Base-by-base conservation (phyloP, 2,113 vertebrate species). In the Neoarius graeffei region DNA sequence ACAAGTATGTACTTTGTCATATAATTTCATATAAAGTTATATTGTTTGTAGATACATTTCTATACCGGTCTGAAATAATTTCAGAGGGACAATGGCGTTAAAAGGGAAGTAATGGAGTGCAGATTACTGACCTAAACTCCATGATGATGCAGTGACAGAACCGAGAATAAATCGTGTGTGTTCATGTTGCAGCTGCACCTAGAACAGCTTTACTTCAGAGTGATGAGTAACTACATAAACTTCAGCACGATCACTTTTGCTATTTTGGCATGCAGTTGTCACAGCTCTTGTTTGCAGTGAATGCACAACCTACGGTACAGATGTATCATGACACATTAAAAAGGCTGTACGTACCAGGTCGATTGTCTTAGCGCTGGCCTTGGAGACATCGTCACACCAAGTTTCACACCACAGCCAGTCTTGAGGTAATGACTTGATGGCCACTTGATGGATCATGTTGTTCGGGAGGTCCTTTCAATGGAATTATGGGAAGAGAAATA, bases 381-480 rank as follows among this genome's bases (percentile, higher is more conserved):
- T 99, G 84, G 98, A 99, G 52, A 94, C 89, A n/a, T 99, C 96
- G 23, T 98, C 96, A 74, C 98, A 99, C 98, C 98, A 99, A 14
- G 98, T 99, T 92, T 99, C 98, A 91, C 98, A 99, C 98, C 98
- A 99, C 57, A 99, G 94, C 98, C 98, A 99, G 85, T 99, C 98
- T 92, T 99, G 98, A 89, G 98, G 98, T 30, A 99, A 96, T 88
- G 98, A 98, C 95, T 97, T 99, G 88, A 99, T 99, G 85, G 96
- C 94, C 86, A 99, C 97, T 93, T 99, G 98, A 93, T 99, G 97
- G 93, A 99, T 99, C 98, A 99, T 99, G 91, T 98, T 98, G 92
- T 99, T 99, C 64, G 98, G 98, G 88, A 99, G 97, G 92, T 99
- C 98, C 98, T 99, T 88, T 30, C 85, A 3, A 81, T 60, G 77